A percentile compares a stretch with the other conserved stretches of the same genome.
Conservation (phyloP, 1,140 invertebrate species). For the Mycetomoellerius zeteki region DNA sequence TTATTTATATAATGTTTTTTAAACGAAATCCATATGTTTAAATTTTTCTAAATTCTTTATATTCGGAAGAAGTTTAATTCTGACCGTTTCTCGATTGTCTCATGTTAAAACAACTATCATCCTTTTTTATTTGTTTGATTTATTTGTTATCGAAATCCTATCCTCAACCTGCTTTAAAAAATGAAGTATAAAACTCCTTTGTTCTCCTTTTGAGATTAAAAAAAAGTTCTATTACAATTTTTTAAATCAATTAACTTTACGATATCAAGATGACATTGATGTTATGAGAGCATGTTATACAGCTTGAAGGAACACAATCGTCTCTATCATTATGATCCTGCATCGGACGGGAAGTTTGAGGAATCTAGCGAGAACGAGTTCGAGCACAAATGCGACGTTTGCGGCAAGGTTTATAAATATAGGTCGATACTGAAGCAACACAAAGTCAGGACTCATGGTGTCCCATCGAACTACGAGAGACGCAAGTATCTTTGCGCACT, state of each 20-base stretch:
- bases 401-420: constrained; percentile 71
- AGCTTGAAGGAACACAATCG: constrained; percentile 88
- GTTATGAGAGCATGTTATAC: neutral
- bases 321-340: constrained; percentile 84
- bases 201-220: neutral
- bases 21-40: neutral
- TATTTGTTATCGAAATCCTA: neutral
- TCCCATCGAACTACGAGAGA: constrained; percentile 59
- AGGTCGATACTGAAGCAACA: constrained; percentile 72
- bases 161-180: neutral
- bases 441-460: constrained; percentile 65
- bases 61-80: neutral
- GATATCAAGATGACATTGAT: neutral
- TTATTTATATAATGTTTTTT: neutral
- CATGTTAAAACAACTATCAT: neutral
- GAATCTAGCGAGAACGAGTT: constrained; percentile 11
- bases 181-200: neutral
- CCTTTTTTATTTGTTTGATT: neutral
- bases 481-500: constrained; percentile 75
- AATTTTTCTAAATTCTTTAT: neutral
- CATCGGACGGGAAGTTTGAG: constrained; percentile 43
- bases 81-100: neutral
- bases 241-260: constrained; percentile 2
- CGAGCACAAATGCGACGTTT: constrained; percentile 78
- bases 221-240: neutral